Evolutionary conservation across 1,140 invertebrate genomes (phyloP), one percentile per base, ranked within the genome.

Genomic region (Hyles vespertilio): DNA sequence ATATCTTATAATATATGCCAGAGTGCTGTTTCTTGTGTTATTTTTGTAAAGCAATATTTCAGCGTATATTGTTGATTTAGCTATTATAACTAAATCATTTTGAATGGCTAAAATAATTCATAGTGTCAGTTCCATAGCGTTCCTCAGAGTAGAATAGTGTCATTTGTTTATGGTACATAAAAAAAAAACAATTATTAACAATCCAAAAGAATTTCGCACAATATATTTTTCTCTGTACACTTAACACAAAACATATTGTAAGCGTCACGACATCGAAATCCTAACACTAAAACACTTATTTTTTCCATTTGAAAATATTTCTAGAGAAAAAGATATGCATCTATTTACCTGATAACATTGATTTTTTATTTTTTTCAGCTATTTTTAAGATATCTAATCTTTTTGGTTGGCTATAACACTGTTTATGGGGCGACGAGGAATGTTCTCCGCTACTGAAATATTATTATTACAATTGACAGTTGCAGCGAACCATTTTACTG

Each of bases 251-350:
- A 22, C 22, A 22, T 1, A 40, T 40, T 40, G 22, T 33, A 56
- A 47, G 54, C 82, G 86, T 72, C 76, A 87, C 83, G 80, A 87
- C 84, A 86, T 76, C 74, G 52, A 87, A 58, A 74, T 74, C 71
- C 80, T 84, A 87, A 73, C 51, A 59, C 82, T 87, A 83, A 77
- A 70, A 82, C 75, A 83, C 77, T 87, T 74, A 84, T 71, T 71
- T 71, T 67, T 76, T 73, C 67, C 70, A 79, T 82, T 84, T 67
- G 72, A 84, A 88, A 86, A 85, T 82, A 86, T 80, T 71, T 77
- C 81, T 86, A 86, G 81, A 82, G 75, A 81, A 84, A 84, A 84
- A 76, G 83, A 88, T 88, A 88, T 88, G 85, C 85, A 81, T 87
- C 83, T 88, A 88, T 81, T 78, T 77, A 84, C 70, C 72, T 76